Percentiles rank a stretch among this genome's conserved stretches.
Conservation (phyloP, 2,888 invertebrate species). For the Trissolcus brochymenae region DNA sequence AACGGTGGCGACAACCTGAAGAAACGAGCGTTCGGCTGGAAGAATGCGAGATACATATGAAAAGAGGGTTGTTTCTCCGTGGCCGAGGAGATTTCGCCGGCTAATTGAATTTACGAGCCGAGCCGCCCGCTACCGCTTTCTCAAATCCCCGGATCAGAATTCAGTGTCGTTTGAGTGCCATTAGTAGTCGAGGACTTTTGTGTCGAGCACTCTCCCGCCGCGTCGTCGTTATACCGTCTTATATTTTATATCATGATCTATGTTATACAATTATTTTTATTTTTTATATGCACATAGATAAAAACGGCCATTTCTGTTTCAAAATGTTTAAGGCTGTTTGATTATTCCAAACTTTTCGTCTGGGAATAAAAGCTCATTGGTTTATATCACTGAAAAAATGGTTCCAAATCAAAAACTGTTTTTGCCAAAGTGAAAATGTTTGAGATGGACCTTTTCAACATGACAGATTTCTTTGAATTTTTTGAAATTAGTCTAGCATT, state of each 20-base stretch:
- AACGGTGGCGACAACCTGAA: constrained; percentile 19
- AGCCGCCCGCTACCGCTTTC: constrained; percentile 61
- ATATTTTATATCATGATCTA: constrained; percentile 28
- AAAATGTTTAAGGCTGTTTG: background rate
- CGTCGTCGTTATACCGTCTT: constrained; percentile 33
- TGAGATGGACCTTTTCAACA: background rate
- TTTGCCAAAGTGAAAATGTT: background rate
- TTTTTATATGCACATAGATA: background rate
- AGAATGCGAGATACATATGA: constrained; percentile 48
- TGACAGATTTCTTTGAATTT: background rate
- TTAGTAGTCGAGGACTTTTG: constrained; percentile 64
- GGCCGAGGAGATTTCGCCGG: constrained; percentile 69
- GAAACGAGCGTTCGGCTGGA: constrained; percentile 31
- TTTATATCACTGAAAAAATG: too few relatives aligned
- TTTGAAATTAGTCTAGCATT: background rate
- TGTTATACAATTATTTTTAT: background rate
- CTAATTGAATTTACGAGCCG: constrained; percentile 74
- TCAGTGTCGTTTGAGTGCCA: constrained; percentile 68
- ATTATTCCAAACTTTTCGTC: background rate
- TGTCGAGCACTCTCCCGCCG: constrained; percentile 49
- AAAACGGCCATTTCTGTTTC: background rate
- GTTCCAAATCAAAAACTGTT: too few relatives aligned
- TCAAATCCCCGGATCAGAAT: constrained; percentile 67
- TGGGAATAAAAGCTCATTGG: too few relatives aligned
- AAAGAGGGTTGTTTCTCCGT: constrained; percentile 53